Base-by-base conservation (phyloP, 2,888 invertebrate genomes). In the Eretmocerus hayati region DNA sequence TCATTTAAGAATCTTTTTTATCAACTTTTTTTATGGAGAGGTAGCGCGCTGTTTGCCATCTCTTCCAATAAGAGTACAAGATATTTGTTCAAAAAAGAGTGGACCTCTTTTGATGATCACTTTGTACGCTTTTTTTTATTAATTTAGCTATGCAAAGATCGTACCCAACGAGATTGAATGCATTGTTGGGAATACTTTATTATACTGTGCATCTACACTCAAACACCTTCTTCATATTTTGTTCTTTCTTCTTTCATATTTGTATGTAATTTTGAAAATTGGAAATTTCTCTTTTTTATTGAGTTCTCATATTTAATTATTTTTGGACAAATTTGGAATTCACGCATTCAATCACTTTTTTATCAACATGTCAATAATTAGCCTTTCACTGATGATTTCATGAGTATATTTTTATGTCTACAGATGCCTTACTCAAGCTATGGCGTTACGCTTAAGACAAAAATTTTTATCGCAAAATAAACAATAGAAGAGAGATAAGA, bases 321-420 rank as follows among this genome's bases (percentile, higher is more conserved):
- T 51, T 37, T 44, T 26, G 15, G 32, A 4, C 23, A 22, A 42
- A 42, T 45, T 52, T 32, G 43, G 42, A 32, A 26, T 48, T 38
- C 11, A 33, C 15, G 33, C 33, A 33, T 33, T 33, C 9, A 41
- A 41, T 41, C 30, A 41, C 26, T 41, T 41, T 30, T 26, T 41
- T 33, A 5, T n/a, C 11, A 13, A 33, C 9, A 15, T 37, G 11
- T 37, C 4, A 9, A n/a, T 13, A 20, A 50, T 35, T 46, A 46
- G 46, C 42, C n/a, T n/a, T n/a, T n/a, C n/a, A n/a, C n/a, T n/a
- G n/a, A n/a, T n/a, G n/a, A n/a, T n/a, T 37, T 45, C 35, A 48
- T 50, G 32, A 50, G 42, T 40, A 48, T 50, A 45, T 53, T 53
- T 53, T 53, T 53, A 50, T 53, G 52, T 48, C 53, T 53, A 45